phyloP scores from a whole-genome alignment of 2,797 vertebrate species.

The Meda fulgida region DNA sequence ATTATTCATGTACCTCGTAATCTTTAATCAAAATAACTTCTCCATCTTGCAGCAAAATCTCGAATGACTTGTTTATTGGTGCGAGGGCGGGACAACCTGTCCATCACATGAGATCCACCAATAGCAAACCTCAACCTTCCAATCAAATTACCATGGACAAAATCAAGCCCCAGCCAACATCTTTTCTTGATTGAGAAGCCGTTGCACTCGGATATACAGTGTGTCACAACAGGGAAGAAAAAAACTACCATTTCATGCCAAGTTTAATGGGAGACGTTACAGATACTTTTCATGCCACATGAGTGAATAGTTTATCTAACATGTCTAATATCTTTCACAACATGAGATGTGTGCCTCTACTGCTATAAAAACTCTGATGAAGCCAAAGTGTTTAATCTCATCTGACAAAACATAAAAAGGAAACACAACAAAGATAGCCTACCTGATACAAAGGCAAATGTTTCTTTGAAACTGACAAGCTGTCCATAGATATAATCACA shows the following conservation, averaged over 20 bases:
- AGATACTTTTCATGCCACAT: background rate
- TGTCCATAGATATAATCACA: conserved; percentile 19
- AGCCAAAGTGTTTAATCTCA: background rate
- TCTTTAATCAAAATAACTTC: background rate
- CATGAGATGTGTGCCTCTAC: background rate
- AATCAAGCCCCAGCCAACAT: background rate
- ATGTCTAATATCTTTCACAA: background rate
- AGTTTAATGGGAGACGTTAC: background rate
- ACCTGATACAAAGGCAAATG: background rate
- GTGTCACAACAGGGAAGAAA: background rate
- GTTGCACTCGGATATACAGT: background rate
- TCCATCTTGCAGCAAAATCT: background rate
- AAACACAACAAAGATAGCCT: background rate
- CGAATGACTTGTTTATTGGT: background rate
- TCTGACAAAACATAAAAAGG: background rate
- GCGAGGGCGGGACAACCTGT: background rate
- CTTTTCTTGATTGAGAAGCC: background rate
- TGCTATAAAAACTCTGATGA: background rate
- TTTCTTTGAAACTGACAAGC: background rate
- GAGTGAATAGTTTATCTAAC: background rate
- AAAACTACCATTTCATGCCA: background rate
- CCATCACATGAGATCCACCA: background rate
- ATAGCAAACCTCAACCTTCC: no score
- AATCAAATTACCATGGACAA: background rate
- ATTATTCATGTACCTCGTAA: background rate